Evolutionary conservation across 2,888 invertebrate species (phyloP).

Genomic region (Nephrotoma flavescens): DNA sequence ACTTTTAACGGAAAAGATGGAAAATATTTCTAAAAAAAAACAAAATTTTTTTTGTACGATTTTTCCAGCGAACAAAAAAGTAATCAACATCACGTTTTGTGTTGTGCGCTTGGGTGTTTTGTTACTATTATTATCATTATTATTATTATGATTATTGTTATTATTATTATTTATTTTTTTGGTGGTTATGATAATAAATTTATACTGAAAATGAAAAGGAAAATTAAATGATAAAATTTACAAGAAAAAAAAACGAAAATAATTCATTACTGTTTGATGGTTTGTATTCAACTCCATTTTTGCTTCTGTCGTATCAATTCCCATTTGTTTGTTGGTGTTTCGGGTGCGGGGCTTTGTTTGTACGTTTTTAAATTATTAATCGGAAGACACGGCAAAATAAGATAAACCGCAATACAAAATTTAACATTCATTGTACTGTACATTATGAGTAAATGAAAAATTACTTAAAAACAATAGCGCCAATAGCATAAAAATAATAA

Average conservation of each 20-base stretch:
- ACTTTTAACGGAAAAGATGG: neutral
- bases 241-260: neutral
- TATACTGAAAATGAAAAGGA: neutral
- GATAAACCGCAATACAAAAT: neutral
- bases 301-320: neutral
- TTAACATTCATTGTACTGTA: neutral
- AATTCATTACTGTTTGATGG: neutral
- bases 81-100: neutral
- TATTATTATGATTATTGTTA: neutral
- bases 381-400: neutral
- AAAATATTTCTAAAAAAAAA: neutral
- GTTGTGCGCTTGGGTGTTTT: neutral
- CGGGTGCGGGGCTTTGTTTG: neutral
- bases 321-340: neutral
- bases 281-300: neutral
- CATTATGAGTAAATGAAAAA: neutral
- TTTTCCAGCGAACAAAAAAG: neutral
- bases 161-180: neutral
- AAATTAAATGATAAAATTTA: neutral
- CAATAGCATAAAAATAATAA: too few relatives aligned
- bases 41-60: neutral
- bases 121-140: neutral
- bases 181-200: neutral
- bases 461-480: neutral
- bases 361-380: neutral